Base-by-base conservation (phyloP, 92 coral and sea anemone species). In the Phenganax subtilis region DNA sequence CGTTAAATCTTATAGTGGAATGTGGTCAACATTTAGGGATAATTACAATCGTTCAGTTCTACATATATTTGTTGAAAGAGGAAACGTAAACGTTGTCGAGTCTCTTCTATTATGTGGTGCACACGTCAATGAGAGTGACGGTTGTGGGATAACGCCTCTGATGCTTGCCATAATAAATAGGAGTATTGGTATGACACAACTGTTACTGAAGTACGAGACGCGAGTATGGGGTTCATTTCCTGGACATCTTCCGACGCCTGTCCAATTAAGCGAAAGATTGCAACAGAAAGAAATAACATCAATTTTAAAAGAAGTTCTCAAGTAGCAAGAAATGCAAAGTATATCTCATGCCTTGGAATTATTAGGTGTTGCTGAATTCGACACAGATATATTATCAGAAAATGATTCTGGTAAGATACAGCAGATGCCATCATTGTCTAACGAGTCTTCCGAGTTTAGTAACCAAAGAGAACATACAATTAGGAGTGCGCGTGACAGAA, bases 161-260 rank as follows among this genome's bases (percentile, higher is more conserved):
- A 51, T 80, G 75, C 9, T 16, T 65, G 75, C 84, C 14, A 72
- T 80, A 72, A 55, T 80, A 14, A 14, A 70, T 60, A 56, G 16
- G 72, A 3, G 51, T 64, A 54, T 64, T 54, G 31, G 14, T 12
- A 80, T 80, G 84, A 58, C 64, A 47, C 55, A 80, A 63, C 57
- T 80, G 31, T 57, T 80, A 16, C 68, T 80, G 68, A 80, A 80
- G 62, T 80, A 80, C 55, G 84, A 67, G 55, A 28, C 84, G 68
- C 71, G 47, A 51, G 72, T 67, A 66, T 44, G 55, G 65, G 84
- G 84, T 16, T 14, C 30, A 64, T 80, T 80, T 80, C 72, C 84
- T 12, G 84, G 84, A 51, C 20, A 55, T 55, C 14, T 80, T 14
- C 84, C 84, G 51, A 70, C 52, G 72, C 75, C 37, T 80, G 63